These are phyloP conservation scores for Glareola pratincola DNA, from an alignment of 2,113 vertebrate genomes.

Conservation along the genomic window DNA sequence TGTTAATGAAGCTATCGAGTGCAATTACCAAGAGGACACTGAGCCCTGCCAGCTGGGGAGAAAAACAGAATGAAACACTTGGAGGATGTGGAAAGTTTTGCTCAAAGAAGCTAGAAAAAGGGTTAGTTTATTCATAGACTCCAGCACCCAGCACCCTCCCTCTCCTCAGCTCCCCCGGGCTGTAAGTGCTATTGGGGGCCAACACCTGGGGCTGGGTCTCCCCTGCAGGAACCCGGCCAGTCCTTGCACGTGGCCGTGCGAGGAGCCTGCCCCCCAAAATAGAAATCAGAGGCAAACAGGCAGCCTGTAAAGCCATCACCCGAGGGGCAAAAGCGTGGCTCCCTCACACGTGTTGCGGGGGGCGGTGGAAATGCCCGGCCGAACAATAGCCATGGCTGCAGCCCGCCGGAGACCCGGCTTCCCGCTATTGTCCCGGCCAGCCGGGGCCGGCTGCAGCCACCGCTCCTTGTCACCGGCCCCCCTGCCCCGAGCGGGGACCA, in stretches of 20 bases:
- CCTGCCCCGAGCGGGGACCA: neutral
- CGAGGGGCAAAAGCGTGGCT: neutral
- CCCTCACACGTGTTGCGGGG: neutral
- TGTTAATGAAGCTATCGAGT: neutral
- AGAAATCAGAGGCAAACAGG: neutral
- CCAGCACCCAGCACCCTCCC: neutral
- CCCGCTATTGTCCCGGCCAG: conserved; percentile 69
- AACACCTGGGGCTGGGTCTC: neutral
- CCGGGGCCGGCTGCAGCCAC: neutral
- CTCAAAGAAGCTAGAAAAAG: neutral
- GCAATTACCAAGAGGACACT: neutral
- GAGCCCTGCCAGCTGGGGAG: neutral
- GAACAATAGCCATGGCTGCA: conserved; percentile 26
- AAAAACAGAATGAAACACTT: neutral
- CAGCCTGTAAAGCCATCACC: neutral
- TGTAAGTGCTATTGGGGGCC: neutral
- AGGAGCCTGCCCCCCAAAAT: neutral
- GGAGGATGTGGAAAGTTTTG: neutral
- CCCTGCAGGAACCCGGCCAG: neutral
- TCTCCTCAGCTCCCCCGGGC: rapidly evolving
- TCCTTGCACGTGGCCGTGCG: neutral
- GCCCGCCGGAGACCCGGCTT: conserved; percentile 40
- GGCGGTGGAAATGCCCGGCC: neutral
- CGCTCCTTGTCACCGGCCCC: neutral
- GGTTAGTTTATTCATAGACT: neutral